Evolutionary conservation across 2,888 invertebrate genomes (phyloP).

Genomic region (Cataglyphis cursor): DNA sequence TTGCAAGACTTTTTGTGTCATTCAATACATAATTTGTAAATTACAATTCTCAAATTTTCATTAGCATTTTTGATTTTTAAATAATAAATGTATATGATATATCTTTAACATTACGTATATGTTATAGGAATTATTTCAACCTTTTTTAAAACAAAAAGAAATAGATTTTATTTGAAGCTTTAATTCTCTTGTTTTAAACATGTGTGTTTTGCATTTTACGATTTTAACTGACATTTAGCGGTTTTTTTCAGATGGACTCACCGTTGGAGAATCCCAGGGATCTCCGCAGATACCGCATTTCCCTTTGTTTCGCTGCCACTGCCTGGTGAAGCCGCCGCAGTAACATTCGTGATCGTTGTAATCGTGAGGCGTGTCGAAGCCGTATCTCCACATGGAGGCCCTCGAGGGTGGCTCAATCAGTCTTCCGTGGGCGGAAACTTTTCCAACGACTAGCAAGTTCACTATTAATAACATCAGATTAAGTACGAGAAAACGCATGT

Average conservation of each 20-base stretch:
- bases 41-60: neutral
- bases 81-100: neutral
- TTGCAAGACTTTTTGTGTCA: conserved; percentile 21
- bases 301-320: conserved; percentile 93
- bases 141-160: neutral
- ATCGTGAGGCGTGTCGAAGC: conserved; percentile 95
- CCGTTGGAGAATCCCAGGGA: conserved; percentile 91
- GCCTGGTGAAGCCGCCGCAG: conserved; percentile 95
- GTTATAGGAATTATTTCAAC: neutral
- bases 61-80: neutral
- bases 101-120: neutral
- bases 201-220: neutral
- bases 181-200: neutral
- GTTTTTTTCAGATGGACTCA: conserved; percentile 66
- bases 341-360: conserved; percentile 96
- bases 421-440: conserved; percentile 90
- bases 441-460: conserved; percentile 71
- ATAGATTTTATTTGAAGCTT: neutral
- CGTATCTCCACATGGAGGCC: conserved; percentile 95
- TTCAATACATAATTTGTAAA: neutral
- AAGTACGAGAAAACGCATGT: conserved; percentile 68
- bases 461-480: conserved; percentile 59
- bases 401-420: conserved; percentile 95
- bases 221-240: neutral
- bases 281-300: conserved; percentile 96